A percentile compares a stretch with the other conserved stretches of the same genome.
Evolutionary conservation across 1,140 invertebrate species (phyloP).

Genomic region (Hylaeus anthracinus): DNA sequence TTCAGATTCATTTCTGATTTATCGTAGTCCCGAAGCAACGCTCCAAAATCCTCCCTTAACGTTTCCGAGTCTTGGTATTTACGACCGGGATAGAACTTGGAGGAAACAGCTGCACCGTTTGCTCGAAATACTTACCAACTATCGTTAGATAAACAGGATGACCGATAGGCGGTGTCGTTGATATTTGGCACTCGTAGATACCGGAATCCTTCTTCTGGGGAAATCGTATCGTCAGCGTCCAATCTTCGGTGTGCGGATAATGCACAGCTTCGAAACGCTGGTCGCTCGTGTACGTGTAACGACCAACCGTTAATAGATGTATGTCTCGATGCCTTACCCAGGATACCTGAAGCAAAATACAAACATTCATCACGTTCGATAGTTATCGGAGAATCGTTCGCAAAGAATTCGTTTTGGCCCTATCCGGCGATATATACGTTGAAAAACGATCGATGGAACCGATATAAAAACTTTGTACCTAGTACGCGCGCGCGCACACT

Average conservation of each 20-base stretch:
- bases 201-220: conserved; percentile 86
- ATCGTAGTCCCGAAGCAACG: no score
- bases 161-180: conserved; percentile 88
- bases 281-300: conserved; percentile 83
- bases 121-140: conserved; percentile 83
- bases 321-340: conserved; percentile 83
- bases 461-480: conserved; percentile 4
- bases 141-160: conserved; percentile 87
- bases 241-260: conserved; percentile 83
- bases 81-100: no score
- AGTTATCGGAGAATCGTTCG: no score
- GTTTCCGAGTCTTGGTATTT: neutral
- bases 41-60: no score
- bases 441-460: neutral
- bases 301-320: conserved; percentile 83
- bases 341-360: conserved; percentile 78
- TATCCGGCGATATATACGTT: no score
- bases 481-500: neutral
- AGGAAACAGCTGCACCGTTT: no score
- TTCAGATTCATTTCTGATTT: no score
- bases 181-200: conserved; percentile 91
- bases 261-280: conserved; percentile 83
- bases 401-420: neutral
- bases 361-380: no score
- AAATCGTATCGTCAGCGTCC: conserved; percentile 85